phyloP scores from a whole-genome alignment of 2,113 vertebrate species.

The Cheirogaleus medius region DNA sequence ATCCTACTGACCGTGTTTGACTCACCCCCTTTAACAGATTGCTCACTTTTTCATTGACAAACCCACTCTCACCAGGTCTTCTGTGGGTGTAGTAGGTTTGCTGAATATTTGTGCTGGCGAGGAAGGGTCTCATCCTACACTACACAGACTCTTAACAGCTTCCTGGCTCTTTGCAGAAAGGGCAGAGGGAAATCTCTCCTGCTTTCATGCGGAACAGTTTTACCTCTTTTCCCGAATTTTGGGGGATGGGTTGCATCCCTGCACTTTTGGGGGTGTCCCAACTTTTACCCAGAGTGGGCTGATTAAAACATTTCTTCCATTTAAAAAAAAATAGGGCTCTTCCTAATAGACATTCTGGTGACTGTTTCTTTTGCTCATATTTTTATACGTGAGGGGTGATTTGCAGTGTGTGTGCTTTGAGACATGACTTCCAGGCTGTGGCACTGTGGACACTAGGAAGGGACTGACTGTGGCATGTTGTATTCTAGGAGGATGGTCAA shows the following conservation, averaged over 20 bases:
- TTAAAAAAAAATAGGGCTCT: background rate
- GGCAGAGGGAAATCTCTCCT: background rate
- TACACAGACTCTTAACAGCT: background rate
- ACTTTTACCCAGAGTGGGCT: background rate
- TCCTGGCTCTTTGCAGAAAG: background rate
- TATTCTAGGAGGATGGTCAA: background rate
- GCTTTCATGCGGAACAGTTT: background rate
- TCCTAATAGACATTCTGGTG: background rate
- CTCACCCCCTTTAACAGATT: background rate
- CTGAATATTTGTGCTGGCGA: background rate
- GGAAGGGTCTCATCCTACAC: background rate
- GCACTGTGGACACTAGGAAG: background rate
- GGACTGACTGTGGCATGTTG: background rate
- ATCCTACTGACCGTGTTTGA: background rate
- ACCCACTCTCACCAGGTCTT: background rate
- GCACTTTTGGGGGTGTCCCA: background rate
- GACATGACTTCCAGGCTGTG: background rate
- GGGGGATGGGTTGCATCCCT: background rate
- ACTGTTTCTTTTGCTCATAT: background rate
- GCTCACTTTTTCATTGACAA: background rate
- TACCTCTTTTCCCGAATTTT: background rate
- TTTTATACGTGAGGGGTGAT: background rate
- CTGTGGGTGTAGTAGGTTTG: background rate
- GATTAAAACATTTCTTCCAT: background rate
- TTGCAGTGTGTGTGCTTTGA: background rate